phyloP scores from a whole-genome alignment of 2,888 invertebrate species.

The Melieria omissa region DNA sequence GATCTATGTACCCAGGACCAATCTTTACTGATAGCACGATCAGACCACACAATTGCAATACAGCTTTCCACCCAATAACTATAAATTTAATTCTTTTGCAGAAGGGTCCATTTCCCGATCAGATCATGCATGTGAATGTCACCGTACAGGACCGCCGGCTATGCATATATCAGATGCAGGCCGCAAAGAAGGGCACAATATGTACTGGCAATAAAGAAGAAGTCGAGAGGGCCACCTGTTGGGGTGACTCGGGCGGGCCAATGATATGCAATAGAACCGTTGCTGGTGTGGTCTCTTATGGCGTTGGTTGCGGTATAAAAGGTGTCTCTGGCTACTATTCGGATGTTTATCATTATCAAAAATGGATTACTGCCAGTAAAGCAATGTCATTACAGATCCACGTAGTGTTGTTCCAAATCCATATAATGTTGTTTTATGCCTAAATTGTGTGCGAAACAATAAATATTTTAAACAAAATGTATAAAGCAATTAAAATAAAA shows the following conservation, averaged over 20 bases:
- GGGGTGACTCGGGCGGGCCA: conserved; percentile 21
- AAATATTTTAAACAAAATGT: too few relatives aligned
- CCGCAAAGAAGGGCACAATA: conserved; percentile 7
- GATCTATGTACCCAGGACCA: too few relatives aligned
- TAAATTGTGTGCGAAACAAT: too few relatives aligned
- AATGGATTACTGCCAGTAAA: not conserved
- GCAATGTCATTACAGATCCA: too few relatives aligned
- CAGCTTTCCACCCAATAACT: too few relatives aligned
- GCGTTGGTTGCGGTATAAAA: not conserved
- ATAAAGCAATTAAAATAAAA: too few relatives aligned
- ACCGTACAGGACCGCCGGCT: not conserved
- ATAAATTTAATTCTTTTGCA: not conserved
- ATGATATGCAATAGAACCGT: conserved; percentile 16
- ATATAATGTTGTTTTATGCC: too few relatives aligned
- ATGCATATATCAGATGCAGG: not conserved
- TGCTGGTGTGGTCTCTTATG: conserved; percentile 20
- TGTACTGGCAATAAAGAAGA: conserved; percentile 1
- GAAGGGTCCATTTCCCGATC: not conserved
- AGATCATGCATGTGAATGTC: not conserved
- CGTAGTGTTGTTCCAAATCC: too few relatives aligned
- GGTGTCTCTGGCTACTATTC: conserved; percentile 5
- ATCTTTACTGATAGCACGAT: too few relatives aligned
- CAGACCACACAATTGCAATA: too few relatives aligned
- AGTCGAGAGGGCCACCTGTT: conserved; percentile 6
- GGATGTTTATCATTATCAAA: conserved; percentile 2